Evolutionary conservation across 1,140 invertebrate species (phyloP).

Genomic region (Hycleus cichorii): DNA sequence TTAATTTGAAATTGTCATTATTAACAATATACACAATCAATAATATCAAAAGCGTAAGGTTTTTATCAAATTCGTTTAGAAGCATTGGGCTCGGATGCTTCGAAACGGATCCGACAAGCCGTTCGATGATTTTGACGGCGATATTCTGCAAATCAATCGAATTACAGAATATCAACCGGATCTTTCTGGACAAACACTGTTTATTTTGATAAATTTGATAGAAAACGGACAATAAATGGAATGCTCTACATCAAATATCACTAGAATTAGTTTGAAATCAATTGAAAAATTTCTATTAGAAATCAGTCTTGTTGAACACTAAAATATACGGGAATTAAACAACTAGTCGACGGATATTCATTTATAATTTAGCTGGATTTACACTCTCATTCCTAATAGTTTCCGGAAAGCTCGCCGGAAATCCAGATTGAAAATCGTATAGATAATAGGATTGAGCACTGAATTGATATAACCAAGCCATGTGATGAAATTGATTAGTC

Average conservation of each 20-base stretch:
- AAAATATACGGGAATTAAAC: slow-evolving; percentile 7
- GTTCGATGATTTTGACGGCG: not conserved
- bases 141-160: no score
- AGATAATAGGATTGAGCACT: slow-evolving; percentile 94
- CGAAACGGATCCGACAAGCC: slow-evolving; percentile 3
- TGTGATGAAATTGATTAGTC: slow-evolving; percentile 81
- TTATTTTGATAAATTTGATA: no score
- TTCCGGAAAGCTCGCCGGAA: slow-evolving; percentile 90
- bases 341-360: slow-evolving; percentile 8
- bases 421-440: slow-evolving; percentile 96
- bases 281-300: not conserved
- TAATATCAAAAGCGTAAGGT: not conserved
- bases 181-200: no score
- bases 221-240: slow-evolving; percentile 1
- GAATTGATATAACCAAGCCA: slow-evolving; percentile 98
- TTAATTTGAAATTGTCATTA: slow-evolving; percentile 3
- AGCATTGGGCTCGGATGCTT: slow-evolving; percentile 8
- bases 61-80: slow-evolving; percentile 5
- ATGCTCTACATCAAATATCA: slow-evolving; percentile 8
- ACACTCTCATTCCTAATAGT: slow-evolving; percentile 57
- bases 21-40: slow-evolving; percentile 3
- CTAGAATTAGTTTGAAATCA: not conserved
- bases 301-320: slow-evolving; percentile 8
- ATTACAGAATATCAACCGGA: no score
- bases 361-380: not conserved